These are phyloP conservation scores for Lontra canadensis DNA, from an alignment of 2,113 vertebrate species.

Conservation along the genomic window DNA sequence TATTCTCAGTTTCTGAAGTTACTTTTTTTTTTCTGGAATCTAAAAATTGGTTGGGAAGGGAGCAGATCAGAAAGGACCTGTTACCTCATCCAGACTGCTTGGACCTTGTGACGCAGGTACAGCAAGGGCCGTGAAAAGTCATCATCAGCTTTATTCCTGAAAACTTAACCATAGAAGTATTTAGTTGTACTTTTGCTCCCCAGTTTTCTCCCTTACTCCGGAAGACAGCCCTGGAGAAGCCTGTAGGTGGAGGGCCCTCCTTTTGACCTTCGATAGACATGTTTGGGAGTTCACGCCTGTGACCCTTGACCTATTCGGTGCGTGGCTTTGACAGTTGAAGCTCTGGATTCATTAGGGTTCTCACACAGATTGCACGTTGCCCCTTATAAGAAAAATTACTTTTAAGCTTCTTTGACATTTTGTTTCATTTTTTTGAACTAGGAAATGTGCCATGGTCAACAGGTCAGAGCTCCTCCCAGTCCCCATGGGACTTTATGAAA, in stretches of 20 bases:
- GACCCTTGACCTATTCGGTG: neutral
- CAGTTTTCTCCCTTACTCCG: neutral
- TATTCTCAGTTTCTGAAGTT: neutral
- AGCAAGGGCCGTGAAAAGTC: neutral
- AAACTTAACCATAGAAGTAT: neutral
- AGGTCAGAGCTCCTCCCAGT: slow-evolving; percentile 87
- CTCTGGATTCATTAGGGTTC: neutral
- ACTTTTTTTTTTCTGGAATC: neutral
- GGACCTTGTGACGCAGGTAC: neutral
- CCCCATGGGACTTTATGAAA: slow-evolving; percentile 94
- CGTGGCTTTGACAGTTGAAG: neutral
- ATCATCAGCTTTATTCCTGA: neutral
- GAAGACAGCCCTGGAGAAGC: neutral
- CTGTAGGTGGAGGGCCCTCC: neutral
- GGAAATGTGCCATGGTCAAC: slow-evolving; percentile 90
- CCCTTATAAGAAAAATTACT: neutral
- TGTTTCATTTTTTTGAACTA: slow-evolving; percentile 76
- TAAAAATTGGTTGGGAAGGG: neutral
- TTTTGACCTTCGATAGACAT: neutral
- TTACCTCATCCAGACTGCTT: neutral
- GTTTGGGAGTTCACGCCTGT: neutral
- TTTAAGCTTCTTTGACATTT: neutral
- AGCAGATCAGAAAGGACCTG: neutral
- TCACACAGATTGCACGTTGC: neutral
- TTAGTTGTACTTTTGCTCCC: neutral